Evolutionary conservation across 2,797 vertebrate genomes (phyloP).

Genomic region (Sparidentex hasta): DNA sequence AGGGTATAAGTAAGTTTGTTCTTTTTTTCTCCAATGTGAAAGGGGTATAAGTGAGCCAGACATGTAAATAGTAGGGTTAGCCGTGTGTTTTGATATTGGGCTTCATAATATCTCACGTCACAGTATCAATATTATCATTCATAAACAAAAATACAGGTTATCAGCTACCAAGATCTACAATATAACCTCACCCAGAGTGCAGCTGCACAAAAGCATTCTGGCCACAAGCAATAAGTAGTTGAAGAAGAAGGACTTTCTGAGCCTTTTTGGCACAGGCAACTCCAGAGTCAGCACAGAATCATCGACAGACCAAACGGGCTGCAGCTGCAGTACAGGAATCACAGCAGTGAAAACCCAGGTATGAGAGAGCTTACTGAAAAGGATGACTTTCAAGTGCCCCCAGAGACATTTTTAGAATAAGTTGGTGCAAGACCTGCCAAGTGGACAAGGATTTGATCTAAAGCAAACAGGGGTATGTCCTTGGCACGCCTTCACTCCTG

Average conservation of each 20-base stretch:
- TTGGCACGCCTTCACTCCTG: not conserved
- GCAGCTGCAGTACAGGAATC: not conserved
- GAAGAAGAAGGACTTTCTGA: not conserved
- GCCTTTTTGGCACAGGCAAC: slow-evolving; percentile 1
- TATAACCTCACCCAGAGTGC: not conserved
- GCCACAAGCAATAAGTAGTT: not conserved
- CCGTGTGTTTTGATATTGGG: not conserved
- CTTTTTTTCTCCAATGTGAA: not conserved
- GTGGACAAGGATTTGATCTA: slow-evolving; percentile 14
- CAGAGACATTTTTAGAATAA: slow-evolving; percentile 1
- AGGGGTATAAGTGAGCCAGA: not conserved
- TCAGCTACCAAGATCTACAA: not conserved
- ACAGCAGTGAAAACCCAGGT: slow-evolving; percentile 6
- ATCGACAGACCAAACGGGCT: not conserved
- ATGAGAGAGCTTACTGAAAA: not conserved
- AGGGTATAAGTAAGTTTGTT: no score
- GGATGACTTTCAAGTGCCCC: not conserved
- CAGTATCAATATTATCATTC: no score
- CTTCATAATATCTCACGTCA: not conserved
- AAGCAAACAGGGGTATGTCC: not conserved
- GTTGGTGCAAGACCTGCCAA: slow-evolving; percentile 12
- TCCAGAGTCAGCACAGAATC: slow-evolving; percentile 6
- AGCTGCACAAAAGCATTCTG: not conserved
- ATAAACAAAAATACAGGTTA: not conserved
- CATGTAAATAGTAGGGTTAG: not conserved